phyloP scores from a whole-genome alignment of 2,888 invertebrate genomes.

The Anarsia innoxiella region DNA sequence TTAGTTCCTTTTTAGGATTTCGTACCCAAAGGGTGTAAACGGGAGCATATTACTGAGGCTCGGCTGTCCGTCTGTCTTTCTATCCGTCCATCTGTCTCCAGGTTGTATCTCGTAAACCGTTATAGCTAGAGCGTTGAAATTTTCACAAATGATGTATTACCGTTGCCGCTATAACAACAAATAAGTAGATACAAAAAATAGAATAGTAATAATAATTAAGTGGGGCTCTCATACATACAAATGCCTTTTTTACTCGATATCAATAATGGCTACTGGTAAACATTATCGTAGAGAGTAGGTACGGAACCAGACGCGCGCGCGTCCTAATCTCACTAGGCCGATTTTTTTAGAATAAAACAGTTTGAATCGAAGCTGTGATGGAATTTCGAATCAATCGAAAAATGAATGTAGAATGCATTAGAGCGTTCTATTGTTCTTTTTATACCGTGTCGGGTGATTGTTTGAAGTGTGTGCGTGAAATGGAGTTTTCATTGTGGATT shows the following conservation, averaged over 20 bases:
- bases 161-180: slow-evolving; percentile 6
- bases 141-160: slow-evolving; percentile 6
- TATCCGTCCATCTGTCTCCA: not conserved
- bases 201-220: not conserved
- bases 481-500: too few relatives aligned
- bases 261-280: too few relatives aligned
- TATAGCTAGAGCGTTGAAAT: slow-evolving; percentile 2
- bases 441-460: too few relatives aligned
- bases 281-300: slow-evolving; percentile 11
- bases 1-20: not conserved
- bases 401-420: too few relatives aligned
- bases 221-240: not conserved
- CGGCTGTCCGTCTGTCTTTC: not conserved
- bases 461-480: too few relatives aligned
- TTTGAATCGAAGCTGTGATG: too few relatives aligned
- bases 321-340: slow-evolving; percentile 13
- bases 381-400: too few relatives aligned
- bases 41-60: not conserved
- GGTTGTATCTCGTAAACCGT: slow-evolving; percentile 4
- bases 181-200: slow-evolving; percentile 1
- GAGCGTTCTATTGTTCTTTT: too few relatives aligned
- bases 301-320: not conserved
- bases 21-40: not conserved
- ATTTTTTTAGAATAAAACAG: too few relatives aligned
- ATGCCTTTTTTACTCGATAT: not conserved